Evolutionary conservation across 2,797 vertebrate genomes (phyloP), one percentile per base, ranked within the genome.

Genomic region (Pseudochaenichthys georgianus): DNA sequence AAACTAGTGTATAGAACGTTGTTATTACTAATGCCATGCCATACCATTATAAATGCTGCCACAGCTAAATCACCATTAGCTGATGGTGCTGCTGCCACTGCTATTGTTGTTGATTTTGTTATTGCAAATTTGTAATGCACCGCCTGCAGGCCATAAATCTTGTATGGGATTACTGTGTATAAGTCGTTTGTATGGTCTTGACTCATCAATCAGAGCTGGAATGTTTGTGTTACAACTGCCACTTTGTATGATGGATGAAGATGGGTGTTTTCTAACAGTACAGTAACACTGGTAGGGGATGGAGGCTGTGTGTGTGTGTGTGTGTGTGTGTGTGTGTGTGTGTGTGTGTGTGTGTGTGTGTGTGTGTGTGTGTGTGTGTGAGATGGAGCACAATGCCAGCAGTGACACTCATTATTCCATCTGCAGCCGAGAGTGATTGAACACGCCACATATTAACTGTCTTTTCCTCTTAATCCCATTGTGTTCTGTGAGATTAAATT

Each of bases 401-500:
- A 67, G 88, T 86, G 83, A 89, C 86, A 87, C 85, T 91, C 87
- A 92, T 94, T 92, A 94, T 88, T 94, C 84, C 82, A 70, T 90
- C 87, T 85, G 83, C 70, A 62, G 84, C 78, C 38, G 45, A 77
- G 87, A 89, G 83, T 91, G 91, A 94, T 92, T 87, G 89, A 93
- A 90, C 89, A 84, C 53, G 76, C 77, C 86, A 86, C 89, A 88
- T 90, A 93, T 94, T 92, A 93, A 92, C 90, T 89, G 91, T 88
- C 88, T 90, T 92, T 93, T 92, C 88, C 88, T 90, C 84, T 82
- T 93, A 91, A 94, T 94, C 91, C 90, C 88, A 92, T 94, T 94
- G 90, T 94, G 91, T 87, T 94, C 82, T 63, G 78, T 47, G 81
- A 92, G 93, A 95, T 94, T 95, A 94, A 94, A 94, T 92, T 90